phyloP scores from a whole-genome alignment of 2,888 invertebrate genomes.

The Norana najaformis region DNA sequence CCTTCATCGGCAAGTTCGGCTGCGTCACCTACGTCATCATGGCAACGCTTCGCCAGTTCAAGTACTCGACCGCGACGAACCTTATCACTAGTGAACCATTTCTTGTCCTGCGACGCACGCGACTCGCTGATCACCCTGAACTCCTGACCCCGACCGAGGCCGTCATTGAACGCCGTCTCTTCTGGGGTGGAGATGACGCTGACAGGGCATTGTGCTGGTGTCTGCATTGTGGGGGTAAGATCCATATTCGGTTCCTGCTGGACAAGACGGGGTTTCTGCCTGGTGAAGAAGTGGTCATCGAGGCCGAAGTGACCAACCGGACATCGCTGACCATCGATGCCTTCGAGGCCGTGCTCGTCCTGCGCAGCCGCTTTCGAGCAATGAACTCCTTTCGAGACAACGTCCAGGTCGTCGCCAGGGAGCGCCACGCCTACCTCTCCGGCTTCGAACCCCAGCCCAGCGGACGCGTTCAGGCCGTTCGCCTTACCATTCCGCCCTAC shows the following conservation, averaged over 20 bases:
- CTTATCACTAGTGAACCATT: conserved; percentile 61
- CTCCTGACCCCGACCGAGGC: background rate
- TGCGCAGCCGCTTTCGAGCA: conserved; percentile 57
- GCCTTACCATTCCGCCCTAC: conserved; percentile 58
- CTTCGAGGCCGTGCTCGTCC: conserved; percentile 50
- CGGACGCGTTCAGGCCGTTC: conserved; percentile 55
- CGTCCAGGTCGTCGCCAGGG: conserved; percentile 56
- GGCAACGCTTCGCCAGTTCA: conserved; percentile 55
- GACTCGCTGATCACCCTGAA: background rate
- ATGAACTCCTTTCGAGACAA: conserved; percentile 48
- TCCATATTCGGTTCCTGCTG: conserved; percentile 46
- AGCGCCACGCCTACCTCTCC: conserved; percentile 31
- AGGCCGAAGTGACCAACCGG: conserved; percentile 56
- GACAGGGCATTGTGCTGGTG: background rate
- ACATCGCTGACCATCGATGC: conserved; percentile 48
- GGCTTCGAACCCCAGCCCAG: conserved; percentile 48
- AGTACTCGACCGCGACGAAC: conserved; percentile 49
- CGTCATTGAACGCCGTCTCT: background rate
- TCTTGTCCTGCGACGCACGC: conserved; percentile 49
- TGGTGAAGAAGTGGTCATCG: conserved; percentile 58
- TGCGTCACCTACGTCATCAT: conserved; percentile 61
- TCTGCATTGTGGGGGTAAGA: background rate
- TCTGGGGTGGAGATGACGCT: background rate
- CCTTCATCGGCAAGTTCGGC: conserved; percentile 61
- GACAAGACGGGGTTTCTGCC: conserved; percentile 56